Evolutionary conservation across 1,140 invertebrate species (phyloP).

Genomic region (Anadara kagoshimensis): DNA sequence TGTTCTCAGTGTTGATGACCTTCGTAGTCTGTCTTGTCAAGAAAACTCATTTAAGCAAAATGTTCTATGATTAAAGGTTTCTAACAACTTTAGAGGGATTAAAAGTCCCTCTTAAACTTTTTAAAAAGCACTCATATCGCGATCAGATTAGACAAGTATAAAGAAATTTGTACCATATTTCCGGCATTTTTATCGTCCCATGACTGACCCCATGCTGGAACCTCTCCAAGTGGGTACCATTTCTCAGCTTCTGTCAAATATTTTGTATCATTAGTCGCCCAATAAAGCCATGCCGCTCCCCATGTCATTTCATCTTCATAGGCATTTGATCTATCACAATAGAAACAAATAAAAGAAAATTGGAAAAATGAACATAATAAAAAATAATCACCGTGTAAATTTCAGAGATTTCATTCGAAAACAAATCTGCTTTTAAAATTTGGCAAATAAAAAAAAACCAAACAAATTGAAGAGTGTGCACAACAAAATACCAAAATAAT

Average conservation of each 20-base stretch:
- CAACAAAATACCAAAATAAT: too few species aligned
- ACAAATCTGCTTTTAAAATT: too few species aligned
- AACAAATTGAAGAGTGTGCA: too few species aligned
- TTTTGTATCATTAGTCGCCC: constrained; percentile 76
- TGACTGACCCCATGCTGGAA: constrained; percentile 71
- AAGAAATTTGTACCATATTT: constrained; percentile 67
- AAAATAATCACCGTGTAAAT: too few species aligned
- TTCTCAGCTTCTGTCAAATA: constrained; percentile 77
- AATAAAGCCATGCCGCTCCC: constrained; percentile 80
- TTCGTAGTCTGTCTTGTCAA: too few species aligned
- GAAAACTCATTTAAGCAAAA: too few species aligned
- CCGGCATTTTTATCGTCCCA: constrained; percentile 80
- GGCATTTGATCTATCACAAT: constrained; percentile 73
- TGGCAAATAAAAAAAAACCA: too few species aligned
- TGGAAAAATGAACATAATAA: too few species aligned
- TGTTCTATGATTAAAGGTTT: too few species aligned
- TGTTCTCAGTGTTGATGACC: too few species aligned
- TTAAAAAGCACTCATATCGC: not conserved
- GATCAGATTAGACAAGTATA: not conserved
- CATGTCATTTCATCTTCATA: constrained; percentile 80
- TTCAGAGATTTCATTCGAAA: too few species aligned
- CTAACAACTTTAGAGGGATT: not conserved
- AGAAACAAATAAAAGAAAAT: too few species aligned
- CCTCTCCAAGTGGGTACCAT: constrained; percentile 69
- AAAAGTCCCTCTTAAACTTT: not conserved